Conservation (phyloP, 2,888 invertebrate genomes). For the Lissonota sp. region DNA sequence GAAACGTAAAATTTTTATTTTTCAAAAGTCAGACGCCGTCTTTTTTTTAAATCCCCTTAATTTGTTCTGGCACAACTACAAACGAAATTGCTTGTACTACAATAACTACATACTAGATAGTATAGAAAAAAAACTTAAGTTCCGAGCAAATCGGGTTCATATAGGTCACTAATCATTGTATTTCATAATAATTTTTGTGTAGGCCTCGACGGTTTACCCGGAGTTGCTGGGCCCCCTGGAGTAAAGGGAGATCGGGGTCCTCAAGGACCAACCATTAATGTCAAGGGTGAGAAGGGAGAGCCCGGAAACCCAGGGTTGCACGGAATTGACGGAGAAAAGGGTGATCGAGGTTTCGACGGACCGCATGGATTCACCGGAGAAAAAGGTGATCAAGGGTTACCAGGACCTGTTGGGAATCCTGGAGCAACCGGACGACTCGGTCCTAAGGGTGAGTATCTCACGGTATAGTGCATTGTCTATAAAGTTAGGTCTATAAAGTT, state of each 20-base stretch:
- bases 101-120: too few relatives aligned
- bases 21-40: too few relatives aligned
- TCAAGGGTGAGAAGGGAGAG: slow-evolving; percentile 85
- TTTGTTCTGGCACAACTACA: too few relatives aligned
- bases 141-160: too few relatives aligned
- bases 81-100: too few relatives aligned
- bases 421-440: slow-evolving; percentile 85
- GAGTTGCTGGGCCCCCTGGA: slow-evolving; percentile 86
- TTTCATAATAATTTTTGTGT: background rate
- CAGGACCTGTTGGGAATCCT: slow-evolving; percentile 78
- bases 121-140: too few relatives aligned
- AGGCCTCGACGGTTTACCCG: slow-evolving; percentile 83
- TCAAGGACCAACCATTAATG: slow-evolving; percentile 84
- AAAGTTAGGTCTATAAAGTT: too few relatives aligned
- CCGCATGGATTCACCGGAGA: slow-evolving; percentile 80
- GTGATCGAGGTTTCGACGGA: slow-evolving; percentile 84
- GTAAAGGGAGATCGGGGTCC: slow-evolving; percentile 86
- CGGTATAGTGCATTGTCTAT: too few relatives aligned
- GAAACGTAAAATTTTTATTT: too few relatives aligned
- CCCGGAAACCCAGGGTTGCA: slow-evolving; percentile 84
- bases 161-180: too few relatives aligned
- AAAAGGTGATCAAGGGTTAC: slow-evolving; percentile 82
- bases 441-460: slow-evolving; percentile 83
- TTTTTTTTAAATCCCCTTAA: too few relatives aligned
- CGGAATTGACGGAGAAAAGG: slow-evolving; percentile 86